Percentiles rank a stretch among this genome's conserved stretches.
Evolutionary conservation across 2,888 invertebrate genomes (phyloP).

Genomic region (Synanthedon andrenaeformis): DNA sequence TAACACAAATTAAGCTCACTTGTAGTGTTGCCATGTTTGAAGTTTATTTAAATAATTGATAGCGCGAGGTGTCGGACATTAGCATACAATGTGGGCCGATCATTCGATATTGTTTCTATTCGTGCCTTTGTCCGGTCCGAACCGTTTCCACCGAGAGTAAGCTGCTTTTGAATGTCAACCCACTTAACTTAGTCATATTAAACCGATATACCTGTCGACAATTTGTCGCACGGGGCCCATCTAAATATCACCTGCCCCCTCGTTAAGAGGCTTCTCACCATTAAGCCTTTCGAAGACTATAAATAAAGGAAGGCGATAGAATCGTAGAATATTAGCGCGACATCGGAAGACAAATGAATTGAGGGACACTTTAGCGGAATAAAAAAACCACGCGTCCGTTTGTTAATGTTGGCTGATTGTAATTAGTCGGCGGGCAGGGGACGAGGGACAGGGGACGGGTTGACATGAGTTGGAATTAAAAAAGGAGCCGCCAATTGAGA

Average conservation of each 20-base stretch:
- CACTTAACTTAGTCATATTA: not conserved
- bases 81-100: constrained; percentile 33
- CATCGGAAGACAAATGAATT: constrained; percentile 3
- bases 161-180: not conserved
- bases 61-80: constrained; percentile 12
- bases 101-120: not conserved
- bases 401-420: not conserved
- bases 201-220: too few species aligned
- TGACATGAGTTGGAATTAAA: constrained; percentile 17
- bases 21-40: too few species aligned
- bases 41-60: too few species aligned
- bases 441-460: constrained; percentile 6
- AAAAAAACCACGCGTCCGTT: constrained; percentile 1
- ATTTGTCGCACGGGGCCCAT: too few species aligned
- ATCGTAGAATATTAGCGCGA: not conserved
- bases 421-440: constrained; percentile 3
- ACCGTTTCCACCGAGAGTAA: not conserved
- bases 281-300: not conserved
- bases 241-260: not conserved
- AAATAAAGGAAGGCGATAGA: not conserved
- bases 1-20: too few species aligned
- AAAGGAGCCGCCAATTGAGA: constrained; percentile 31
- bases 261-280: not conserved
- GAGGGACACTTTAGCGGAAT: constrained; percentile 2
- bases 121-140: too few species aligned